A percentile compares a stretch with the other conserved stretches of the same genome.
Evolutionary conservation across 2,888 invertebrate genomes (phyloP).

Genomic region (Cantharis lateralis): DNA sequence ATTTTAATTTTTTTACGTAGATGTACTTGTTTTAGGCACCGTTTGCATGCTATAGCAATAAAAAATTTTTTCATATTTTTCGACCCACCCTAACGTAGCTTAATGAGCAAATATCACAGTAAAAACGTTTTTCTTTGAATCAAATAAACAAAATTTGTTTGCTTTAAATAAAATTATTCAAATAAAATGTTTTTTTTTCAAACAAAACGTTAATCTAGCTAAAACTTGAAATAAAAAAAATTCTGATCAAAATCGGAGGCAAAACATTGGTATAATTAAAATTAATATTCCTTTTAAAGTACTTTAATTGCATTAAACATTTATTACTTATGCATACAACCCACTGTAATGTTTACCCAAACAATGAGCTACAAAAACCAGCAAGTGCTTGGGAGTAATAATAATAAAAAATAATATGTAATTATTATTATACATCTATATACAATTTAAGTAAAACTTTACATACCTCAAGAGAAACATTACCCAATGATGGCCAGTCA

Average conservation of each 20-base stretch:
- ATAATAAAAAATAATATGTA: background rate
- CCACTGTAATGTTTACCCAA: background rate
- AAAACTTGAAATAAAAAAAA: background rate
- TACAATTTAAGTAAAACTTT: slow-evolving; percentile 14
- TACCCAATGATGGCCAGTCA: slow-evolving; percentile 90
- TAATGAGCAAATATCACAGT: too few species aligned
- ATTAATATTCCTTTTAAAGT: background rate
- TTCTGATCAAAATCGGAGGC: background rate
- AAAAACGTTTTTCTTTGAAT: too few species aligned
- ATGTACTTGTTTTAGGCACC: too few species aligned
- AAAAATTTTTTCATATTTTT: too few species aligned
- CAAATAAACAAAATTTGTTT: too few species aligned
- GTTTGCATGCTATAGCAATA: too few species aligned
- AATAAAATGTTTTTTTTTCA: too few species aligned
- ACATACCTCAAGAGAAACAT: slow-evolving; percentile 61
- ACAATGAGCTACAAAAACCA: background rate
- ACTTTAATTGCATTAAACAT: background rate
- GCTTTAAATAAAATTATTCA: too few species aligned
- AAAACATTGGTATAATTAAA: background rate
- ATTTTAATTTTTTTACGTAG: too few species aligned
- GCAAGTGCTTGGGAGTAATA: background rate
- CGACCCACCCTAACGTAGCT: too few species aligned
- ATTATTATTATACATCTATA: background rate
- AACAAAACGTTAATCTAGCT: too few species aligned
- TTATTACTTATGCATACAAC: background rate